Evolutionary conservation across 1,140 invertebrate genomes (phyloP), one percentile per base, ranked within the genome.

Genomic region (Drosophila orena): DNA sequence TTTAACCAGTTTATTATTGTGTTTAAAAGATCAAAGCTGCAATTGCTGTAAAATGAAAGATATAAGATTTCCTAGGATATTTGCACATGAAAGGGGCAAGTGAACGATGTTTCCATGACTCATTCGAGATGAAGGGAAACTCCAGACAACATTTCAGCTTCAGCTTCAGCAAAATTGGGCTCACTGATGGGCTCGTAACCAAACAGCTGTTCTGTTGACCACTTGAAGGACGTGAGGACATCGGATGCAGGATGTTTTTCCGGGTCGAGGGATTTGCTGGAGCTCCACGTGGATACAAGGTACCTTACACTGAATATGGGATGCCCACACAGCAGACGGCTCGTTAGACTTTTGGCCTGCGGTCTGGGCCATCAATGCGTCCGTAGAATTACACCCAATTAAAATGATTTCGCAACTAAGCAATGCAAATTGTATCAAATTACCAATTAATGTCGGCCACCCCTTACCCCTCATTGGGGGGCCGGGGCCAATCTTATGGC

Each of bases 391-490:
- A 65, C 59, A 75, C 24, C 60, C 71, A 76, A 76, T 76, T 66
- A 76, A 47, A 76, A 76, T 58, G 46, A 53, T 56, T 66, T 35
- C n/a, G 52, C 68, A 71, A 57, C 68, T 71, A 70, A 57, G 68
- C 68, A 71, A 70, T 71, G 68, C 52, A 75, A 75, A 76, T 76
- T 66, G 72, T 76, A 75, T 76, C 54, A 57, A 76, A 76, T 76
- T 76, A 76, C 72, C 72, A 57, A 75, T 75, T 58, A 66, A 75
- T 74, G 72, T 52, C 30, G 30, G 27, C 50, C 12, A 35, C 35
- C 46, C 44, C 24, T n/a, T 10, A 35, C 35, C 46, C 44, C 24
- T n/a, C 17, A 17, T 22, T 40, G 2, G 2, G 6, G 12, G 8
- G 6, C 30, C 22, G 17, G 15, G 15, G 10, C 35, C 20, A 42